These are phyloP conservation scores for Melanotaenia pygmaea DNA, from an alignment of 2,797 vertebrate genomes.

Conservation along the genomic window DNA sequence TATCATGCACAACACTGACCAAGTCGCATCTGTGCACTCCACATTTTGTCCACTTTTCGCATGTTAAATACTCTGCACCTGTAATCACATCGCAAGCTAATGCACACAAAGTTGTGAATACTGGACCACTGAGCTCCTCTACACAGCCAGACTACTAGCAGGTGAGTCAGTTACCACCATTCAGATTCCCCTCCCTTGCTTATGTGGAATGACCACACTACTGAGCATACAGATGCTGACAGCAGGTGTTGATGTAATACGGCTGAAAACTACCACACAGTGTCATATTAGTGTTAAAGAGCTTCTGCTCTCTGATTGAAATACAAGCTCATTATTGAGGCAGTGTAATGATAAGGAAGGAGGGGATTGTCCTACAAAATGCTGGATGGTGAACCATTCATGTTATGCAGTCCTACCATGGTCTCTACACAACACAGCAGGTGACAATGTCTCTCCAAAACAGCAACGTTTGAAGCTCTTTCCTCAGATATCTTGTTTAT, in stretches of 20 bases:
- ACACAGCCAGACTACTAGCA: neutral
- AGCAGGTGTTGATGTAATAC: conserved; percentile 15
- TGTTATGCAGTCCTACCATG: conserved; percentile 3
- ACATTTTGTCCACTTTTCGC: neutral
- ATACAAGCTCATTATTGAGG: conserved; percentile 14
- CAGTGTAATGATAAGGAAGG: no score
- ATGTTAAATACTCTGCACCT: neutral
- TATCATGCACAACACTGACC: neutral
- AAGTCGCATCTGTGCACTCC: neutral
- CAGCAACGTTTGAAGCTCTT: neutral
- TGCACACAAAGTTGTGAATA: neutral
- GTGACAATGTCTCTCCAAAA: neutral
- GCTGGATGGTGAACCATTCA: conserved; percentile 13
- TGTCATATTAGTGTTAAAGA: conserved; percentile 12
- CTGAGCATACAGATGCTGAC: conserved; percentile 1
- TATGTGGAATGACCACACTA: conserved; percentile 4
- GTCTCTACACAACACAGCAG: neutral
- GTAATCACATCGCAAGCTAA: neutral
- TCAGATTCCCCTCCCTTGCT: neutral
- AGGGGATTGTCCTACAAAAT: conserved; percentile 8
- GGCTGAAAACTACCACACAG: conserved; percentile 9
- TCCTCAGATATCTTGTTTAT: neutral
- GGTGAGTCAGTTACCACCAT: conserved; percentile 1
- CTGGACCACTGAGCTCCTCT: neutral
- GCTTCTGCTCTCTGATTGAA: conserved; percentile 23